Percentiles rank a stretch among this genome's conserved stretches.
Evolutionary conservation across 2,113 vertebrate species (phyloP).

Genomic region (Haemorhous mexicanus): DNA sequence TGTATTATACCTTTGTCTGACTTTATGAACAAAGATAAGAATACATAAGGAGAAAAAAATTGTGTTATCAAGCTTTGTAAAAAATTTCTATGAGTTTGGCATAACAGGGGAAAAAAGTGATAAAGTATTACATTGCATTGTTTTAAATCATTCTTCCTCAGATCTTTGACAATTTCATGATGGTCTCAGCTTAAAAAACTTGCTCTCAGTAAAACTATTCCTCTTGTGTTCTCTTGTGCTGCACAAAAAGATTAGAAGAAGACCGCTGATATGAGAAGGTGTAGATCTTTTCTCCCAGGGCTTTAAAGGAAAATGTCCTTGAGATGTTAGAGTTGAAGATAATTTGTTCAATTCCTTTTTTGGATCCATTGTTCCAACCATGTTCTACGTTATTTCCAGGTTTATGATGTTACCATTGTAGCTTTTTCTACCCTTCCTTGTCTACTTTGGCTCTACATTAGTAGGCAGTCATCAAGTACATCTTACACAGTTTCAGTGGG

Average conservation of each 20-base stretch:
- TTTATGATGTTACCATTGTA: not conserved
- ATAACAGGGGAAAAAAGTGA: not conserved
- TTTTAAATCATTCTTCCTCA: not conserved
- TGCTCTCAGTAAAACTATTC: not conserved
- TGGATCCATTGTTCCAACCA: not conserved
- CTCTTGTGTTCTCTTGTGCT: conserved; percentile 7
- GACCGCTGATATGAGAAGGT: not conserved
- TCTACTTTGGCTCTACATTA: not conserved
- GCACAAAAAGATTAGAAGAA: conserved; percentile 21
- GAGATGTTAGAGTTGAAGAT: not conserved
- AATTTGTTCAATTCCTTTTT: not conserved
- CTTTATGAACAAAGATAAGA: not conserved
- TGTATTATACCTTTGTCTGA: not conserved
- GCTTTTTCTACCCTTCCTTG: not conserved
- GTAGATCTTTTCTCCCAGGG: not conserved
- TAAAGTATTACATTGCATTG: not conserved
- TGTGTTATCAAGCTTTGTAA: not conserved
- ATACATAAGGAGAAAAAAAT: not conserved
- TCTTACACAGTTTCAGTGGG: not conserved
- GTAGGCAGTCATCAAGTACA: not conserved
- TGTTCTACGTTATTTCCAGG: not conserved
- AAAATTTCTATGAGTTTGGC: not conserved
- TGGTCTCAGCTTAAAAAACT: not conserved
- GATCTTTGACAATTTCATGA: not conserved
- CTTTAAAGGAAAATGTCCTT: conserved; percentile 15